These are phyloP conservation scores for Heteronetta atricapilla DNA, from an alignment of 2,113 vertebrate species.

Conservation along the genomic window DNA sequence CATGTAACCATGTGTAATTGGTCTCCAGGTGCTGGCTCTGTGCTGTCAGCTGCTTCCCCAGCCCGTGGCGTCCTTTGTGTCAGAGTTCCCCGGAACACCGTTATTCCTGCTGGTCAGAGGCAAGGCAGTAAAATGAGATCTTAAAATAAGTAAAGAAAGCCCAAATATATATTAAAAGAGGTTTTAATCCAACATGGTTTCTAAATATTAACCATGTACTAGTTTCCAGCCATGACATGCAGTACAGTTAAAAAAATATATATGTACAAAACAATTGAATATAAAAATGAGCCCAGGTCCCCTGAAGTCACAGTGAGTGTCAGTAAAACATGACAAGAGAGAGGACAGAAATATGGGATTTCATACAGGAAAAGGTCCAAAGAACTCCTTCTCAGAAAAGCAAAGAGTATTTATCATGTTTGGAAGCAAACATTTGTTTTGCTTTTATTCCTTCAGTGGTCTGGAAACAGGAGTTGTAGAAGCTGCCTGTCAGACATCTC, in stretches of 20 bases:
- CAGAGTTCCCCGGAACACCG: background rate
- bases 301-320: slow-evolving; percentile 46
- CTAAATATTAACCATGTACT: slow-evolving; percentile 43
- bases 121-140: background rate
- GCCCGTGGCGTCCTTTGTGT: rapidly evolving
- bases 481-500: background rate
- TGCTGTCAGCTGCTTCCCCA: background rate
- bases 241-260: slow-evolving; percentile 33
- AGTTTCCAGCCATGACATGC: slow-evolving; percentile 67
- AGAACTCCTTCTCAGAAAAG: background rate
- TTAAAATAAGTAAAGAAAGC: background rate
- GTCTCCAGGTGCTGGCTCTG: background rate
- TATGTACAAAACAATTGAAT: slow-evolving; percentile 20
- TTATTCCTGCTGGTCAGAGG: background rate
- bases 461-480: background rate
- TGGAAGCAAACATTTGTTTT: background rate
- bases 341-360: background rate
- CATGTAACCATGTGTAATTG: rapidly evolving
- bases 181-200: slow-evolving; percentile 73
- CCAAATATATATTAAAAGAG: background rate
- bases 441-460: background rate
- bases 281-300: slow-evolving; percentile 37
- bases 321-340: background rate
- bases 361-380: background rate
- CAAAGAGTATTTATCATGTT: background rate